Conservation (phyloP, 35 echinoderm and acorn worm genomes). For the Strongylocentrotus purpuratus region DNA sequence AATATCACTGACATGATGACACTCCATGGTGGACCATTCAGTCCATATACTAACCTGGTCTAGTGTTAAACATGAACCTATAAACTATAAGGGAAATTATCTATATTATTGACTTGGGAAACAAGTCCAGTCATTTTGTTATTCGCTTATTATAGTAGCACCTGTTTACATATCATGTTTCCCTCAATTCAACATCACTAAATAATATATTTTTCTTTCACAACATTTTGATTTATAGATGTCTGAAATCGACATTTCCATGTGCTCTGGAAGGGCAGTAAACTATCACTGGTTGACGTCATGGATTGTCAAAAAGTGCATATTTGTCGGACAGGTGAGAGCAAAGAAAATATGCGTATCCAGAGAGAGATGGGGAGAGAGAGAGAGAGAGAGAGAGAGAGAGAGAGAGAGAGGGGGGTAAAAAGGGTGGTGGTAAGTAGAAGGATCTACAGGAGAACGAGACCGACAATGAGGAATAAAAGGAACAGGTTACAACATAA, state of each 20-base stretch:
- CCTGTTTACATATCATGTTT: not conserved
- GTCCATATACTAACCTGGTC: too few species aligned
- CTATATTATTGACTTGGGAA: too few species aligned
- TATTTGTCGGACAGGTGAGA: not conserved
- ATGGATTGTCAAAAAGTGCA: not conserved
- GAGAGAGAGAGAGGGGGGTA: not conserved
- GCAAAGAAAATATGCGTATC: not conserved
- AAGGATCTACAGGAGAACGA: not conserved
- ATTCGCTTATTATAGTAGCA: not conserved
- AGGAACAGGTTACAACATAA: too few species aligned
- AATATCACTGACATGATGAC: too few species aligned
- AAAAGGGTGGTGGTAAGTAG: not conserved
- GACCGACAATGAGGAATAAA: not conserved
- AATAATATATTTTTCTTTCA: not conserved
- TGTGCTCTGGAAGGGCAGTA: not conserved
- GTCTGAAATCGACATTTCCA: not conserved
- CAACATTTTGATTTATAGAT: not conserved
- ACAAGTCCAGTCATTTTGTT: too few species aligned
- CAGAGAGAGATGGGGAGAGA: not conserved
- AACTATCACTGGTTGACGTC: not conserved
- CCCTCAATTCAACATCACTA: not conserved
- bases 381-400: not conserved
- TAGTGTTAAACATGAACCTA: too few species aligned
- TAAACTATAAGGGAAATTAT: too few species aligned
- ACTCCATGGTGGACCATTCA: too few species aligned